Conservation (phyloP, 2,888 invertebrate species). For the Octonoba sinensis region DNA sequence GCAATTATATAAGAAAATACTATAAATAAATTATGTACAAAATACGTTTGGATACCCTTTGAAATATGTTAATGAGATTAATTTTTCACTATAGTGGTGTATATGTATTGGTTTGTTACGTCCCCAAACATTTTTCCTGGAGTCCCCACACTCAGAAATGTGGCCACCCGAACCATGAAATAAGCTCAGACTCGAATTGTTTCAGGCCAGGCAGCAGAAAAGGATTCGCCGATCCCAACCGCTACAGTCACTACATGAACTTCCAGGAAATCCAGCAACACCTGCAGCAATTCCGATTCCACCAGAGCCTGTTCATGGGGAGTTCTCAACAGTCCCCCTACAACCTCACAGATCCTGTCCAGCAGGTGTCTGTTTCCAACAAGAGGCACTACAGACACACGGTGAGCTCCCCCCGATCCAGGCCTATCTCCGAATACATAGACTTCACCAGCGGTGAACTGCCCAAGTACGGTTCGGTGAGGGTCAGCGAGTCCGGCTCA, state of each 20-base stretch:
- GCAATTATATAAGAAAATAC: too few species aligned
- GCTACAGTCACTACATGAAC: conserved; percentile 83
- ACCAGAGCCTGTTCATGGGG: conserved; percentile 35
- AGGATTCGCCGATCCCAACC: conserved; percentile 74
- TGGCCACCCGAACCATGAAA: too few species aligned
- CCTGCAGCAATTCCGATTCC: conserved; percentile 63
- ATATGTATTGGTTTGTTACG: too few species aligned
- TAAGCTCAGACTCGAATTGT: background rate
- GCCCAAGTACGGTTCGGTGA: background rate
- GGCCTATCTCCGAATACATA: conserved; percentile 86
- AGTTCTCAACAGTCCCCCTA: background rate
- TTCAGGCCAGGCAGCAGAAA: conserved; percentile 75
- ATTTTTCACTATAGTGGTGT: too few species aligned
- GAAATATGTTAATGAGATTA: too few species aligned
- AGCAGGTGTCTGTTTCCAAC: conserved; percentile 3
- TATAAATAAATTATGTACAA: too few species aligned
- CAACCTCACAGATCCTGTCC: background rate
- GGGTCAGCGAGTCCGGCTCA: conserved; percentile 41
- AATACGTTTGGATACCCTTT: too few species aligned
- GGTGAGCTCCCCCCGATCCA: conserved; percentile 68
- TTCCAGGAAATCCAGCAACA: conserved; percentile 88
- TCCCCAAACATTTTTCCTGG: too few species aligned
- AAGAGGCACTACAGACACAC: conserved; percentile 52
- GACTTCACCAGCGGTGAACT: conserved; percentile 77
- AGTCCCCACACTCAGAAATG: too few species aligned